Evolutionary conservation across 35 echinoderm and acorn worm genomes (phyloP).

Genomic region (Patiria miniata): DNA sequence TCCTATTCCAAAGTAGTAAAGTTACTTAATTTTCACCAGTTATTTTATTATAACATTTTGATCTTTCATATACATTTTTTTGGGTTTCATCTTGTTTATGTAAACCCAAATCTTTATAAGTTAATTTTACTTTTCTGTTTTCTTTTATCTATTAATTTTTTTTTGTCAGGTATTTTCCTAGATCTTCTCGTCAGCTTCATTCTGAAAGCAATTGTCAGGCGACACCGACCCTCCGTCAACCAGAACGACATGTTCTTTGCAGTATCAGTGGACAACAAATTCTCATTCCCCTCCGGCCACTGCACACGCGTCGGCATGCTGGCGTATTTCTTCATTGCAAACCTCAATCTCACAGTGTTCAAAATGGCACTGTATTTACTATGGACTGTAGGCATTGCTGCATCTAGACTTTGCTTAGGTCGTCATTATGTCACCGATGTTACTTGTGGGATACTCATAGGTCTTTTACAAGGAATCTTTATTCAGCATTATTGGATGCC

Average conservation of each 20-base stretch:
- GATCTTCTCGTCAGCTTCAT: conserved; percentile 71
- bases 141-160: background rate
- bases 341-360: conserved; percentile 28
- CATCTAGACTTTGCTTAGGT: conserved; percentile 80
- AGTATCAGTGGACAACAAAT: conserved; percentile 78
- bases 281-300: conserved; percentile 95
- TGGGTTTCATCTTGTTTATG: too few species aligned
- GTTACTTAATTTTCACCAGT: too few species aligned
- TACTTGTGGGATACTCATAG: conserved; percentile 72
- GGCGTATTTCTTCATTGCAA: conserved; percentile 38
- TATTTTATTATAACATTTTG: too few species aligned
- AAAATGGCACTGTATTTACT: background rate
- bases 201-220: conserved; percentile 71
- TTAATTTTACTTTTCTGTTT: too few species aligned
- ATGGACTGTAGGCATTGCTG: conserved; percentile 54
- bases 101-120: too few species aligned
- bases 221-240: conserved; percentile 73
- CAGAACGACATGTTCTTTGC: conserved; percentile 80
- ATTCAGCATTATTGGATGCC: conserved; percentile 65
- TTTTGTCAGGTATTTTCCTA: conserved; percentile 68
- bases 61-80: too few species aligned
- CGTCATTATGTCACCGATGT: conserved; percentile 88
- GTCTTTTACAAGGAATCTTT: conserved; percentile 65
- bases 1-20: too few species aligned
- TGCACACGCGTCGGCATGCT: conserved; percentile 79